Percentiles rank a stretch among this genome's conserved stretches.
Evolutionary conservation across 2,113 vertebrate genomes (phyloP).

Genomic region (Epinephelus fuscoguttatus): DNA sequence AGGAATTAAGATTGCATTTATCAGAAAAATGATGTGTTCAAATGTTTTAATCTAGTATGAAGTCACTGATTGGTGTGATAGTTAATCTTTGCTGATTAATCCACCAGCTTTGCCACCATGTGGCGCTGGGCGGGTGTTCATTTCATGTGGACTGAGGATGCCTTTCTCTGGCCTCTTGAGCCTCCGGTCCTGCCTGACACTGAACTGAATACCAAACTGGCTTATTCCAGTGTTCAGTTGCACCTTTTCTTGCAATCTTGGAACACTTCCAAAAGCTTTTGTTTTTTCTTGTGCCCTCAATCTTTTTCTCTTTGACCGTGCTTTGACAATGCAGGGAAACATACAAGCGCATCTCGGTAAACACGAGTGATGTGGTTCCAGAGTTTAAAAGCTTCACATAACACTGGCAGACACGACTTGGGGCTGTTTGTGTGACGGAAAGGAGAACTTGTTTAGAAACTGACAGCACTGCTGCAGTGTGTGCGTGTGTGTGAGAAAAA

Average conservation of each 20-base stretch:
- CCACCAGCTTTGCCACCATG: slow-evolving; percentile 36
- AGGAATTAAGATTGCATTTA: not conserved
- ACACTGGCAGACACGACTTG: slow-evolving; percentile 77
- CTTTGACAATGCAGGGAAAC: slow-evolving; percentile 74
- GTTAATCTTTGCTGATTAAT: not conserved
- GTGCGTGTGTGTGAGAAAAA: slow-evolving; percentile 26
- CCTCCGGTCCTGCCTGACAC: slow-evolving; percentile 51
- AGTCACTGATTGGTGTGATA: slow-evolving; percentile 1
- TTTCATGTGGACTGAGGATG: slow-evolving; percentile 9
- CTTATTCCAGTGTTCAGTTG: slow-evolving; percentile 57
- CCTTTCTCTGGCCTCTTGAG: slow-evolving; percentile 30
- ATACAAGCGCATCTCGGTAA: slow-evolving; percentile 72
- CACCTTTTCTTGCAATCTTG: slow-evolving; percentile 68
- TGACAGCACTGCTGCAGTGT: slow-evolving; percentile 66
- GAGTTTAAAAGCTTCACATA: slow-evolving; percentile 79
- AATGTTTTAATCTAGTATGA: not conserved
- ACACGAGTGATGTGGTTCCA: slow-evolving; percentile 80
- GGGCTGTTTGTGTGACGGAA: slow-evolving; percentile 80
- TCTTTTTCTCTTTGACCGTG: slow-evolving; percentile 75
- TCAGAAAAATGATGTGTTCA: not conserved
- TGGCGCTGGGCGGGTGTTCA: slow-evolving; percentile 16
- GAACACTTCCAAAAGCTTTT: slow-evolving; percentile 73
- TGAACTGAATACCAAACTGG: slow-evolving; percentile 61
- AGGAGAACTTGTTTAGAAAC: slow-evolving; percentile 80
- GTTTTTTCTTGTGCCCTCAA: slow-evolving; percentile 66